Conservation (phyloP, 1,140 invertebrate species). For the Drosophila bipectinata region DNA sequence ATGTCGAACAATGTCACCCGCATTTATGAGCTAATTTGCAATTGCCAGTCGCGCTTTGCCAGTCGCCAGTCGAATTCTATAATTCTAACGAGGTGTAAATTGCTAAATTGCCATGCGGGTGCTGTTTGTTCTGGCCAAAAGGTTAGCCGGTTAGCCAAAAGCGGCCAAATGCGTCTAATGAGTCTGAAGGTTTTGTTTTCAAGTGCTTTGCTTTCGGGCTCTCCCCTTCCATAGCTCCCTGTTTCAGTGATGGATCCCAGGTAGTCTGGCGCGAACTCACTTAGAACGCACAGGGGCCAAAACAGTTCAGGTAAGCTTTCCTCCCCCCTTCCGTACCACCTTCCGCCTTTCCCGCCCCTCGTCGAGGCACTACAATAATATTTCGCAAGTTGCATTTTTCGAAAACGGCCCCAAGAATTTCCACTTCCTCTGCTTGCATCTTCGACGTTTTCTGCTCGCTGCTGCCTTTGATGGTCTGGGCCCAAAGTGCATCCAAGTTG, state of each 20-base stretch:
- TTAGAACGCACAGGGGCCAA: too few species aligned
- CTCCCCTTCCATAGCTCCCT: neutral
- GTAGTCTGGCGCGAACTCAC: too few species aligned
- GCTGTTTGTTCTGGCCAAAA: conserved; percentile 49
- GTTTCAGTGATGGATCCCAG: too few species aligned
- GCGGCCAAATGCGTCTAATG: conserved; percentile 10
- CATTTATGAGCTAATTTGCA: conserved; percentile 35
- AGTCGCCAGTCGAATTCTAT: neutral
- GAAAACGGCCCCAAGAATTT: conserved; percentile 34
- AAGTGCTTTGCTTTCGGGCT: neutral
- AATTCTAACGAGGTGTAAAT: conserved; percentile 72
- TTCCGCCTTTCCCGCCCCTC: neutral
- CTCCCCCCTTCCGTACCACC: neutral
- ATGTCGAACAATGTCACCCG: conserved; percentile 43
- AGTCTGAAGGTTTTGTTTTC: conserved; percentile 13
- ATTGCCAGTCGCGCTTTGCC: conserved; percentile 25
- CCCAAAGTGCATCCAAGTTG: conserved; percentile 52
- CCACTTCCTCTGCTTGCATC: conserved; percentile 32
- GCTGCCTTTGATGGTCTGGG: conserved; percentile 49
- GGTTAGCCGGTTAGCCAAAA: conserved; percentile 62
- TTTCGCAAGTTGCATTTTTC: conserved; percentile 35
- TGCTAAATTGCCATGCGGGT: conserved; percentile 69
- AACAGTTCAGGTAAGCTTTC: conserved; percentile 5
- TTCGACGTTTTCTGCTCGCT: conserved; percentile 43
- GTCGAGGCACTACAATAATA: conserved; percentile 23